Conservation (phyloP, 2,888 invertebrate genomes). For the Laothoe populi region DNA sequence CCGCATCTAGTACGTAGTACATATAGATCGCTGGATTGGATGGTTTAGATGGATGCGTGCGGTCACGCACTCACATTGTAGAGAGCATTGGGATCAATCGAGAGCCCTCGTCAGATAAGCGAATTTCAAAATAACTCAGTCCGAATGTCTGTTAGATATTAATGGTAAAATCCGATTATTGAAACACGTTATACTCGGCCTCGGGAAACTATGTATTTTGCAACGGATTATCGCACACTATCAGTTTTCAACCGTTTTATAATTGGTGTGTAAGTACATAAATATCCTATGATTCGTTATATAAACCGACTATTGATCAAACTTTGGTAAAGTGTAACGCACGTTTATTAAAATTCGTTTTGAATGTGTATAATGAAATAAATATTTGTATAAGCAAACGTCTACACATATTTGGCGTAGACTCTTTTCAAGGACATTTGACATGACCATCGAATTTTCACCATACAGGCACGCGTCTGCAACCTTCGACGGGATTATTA, state of each 20-base stretch:
- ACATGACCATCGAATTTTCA: slow-evolving; percentile 18
- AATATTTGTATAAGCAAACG: slow-evolving; percentile 18
- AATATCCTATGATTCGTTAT: neutral
- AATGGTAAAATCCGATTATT: neutral
- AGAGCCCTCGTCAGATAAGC: neutral
- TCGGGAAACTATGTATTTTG: too few relatives aligned
- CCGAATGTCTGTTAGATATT: neutral
- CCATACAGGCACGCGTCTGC: slow-evolving; percentile 41
- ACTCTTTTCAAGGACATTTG: slow-evolving; percentile 8
- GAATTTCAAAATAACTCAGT: slow-evolving; percentile 26
- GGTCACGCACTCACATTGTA: slow-evolving; percentile 34
- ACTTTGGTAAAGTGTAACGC: neutral
- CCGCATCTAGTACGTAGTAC: too few relatives aligned
- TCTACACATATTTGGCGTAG: slow-evolving; percentile 15
- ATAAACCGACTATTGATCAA: neutral
- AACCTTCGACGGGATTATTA: slow-evolving; percentile 51
- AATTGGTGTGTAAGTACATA: neutral
- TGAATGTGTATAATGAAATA: slow-evolving; percentile 15
- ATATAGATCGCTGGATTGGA: too few relatives aligned
- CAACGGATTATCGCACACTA: neutral
- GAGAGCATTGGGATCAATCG: neutral
- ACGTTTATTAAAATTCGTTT: neutral
- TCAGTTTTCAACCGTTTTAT: too few relatives aligned
- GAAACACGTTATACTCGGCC: neutral
- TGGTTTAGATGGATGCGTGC: slow-evolving; percentile 41